These are phyloP conservation scores for Papilio dardanus DNA, from an alignment of 1,140 invertebrate genomes.

Conservation along the genomic window DNA sequence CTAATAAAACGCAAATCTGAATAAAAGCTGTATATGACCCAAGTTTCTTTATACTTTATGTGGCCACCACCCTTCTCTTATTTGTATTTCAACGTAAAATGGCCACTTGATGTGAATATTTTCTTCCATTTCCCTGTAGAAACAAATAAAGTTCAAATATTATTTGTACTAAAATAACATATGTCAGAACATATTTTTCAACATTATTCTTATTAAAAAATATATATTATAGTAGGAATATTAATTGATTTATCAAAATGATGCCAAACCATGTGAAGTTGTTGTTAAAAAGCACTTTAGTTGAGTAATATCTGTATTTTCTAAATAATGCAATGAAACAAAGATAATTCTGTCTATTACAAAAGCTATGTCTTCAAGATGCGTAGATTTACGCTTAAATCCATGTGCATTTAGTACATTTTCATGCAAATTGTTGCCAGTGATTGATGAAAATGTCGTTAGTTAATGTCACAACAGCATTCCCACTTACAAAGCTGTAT, in stretches of 20 bases:
- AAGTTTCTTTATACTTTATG: slow-evolving; percentile 12
- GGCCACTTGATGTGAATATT: not conserved
- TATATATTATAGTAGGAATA: no score
- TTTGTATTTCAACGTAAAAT: slow-evolving; percentile 2
- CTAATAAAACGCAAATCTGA: slow-evolving; percentile 18
- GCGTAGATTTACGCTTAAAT: not conserved
- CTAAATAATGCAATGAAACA: not conserved
- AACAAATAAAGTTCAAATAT: not conserved
- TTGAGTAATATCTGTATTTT: no score
- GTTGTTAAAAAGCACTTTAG: no score
- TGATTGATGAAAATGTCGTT: slow-evolving; percentile 33
- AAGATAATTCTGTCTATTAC: not conserved
- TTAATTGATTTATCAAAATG: no score
- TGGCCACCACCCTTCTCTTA: not conserved
- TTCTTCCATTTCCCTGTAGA: not conserved
- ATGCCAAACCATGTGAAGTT: no score
- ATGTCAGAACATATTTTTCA: not conserved
- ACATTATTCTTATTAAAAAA: no score
- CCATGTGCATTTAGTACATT: slow-evolving; percentile 6
- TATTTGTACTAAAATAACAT: not conserved
- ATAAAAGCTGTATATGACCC: slow-evolving; percentile 23
- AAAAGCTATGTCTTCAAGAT: not conserved
- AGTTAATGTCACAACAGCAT: slow-evolving; percentile 20
- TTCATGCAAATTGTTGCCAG: slow-evolving; percentile 12
- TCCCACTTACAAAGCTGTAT: not conserved